Conservation (phyloP, 1,140 invertebrate genomes). For the Drosophila albomicans region DNA sequence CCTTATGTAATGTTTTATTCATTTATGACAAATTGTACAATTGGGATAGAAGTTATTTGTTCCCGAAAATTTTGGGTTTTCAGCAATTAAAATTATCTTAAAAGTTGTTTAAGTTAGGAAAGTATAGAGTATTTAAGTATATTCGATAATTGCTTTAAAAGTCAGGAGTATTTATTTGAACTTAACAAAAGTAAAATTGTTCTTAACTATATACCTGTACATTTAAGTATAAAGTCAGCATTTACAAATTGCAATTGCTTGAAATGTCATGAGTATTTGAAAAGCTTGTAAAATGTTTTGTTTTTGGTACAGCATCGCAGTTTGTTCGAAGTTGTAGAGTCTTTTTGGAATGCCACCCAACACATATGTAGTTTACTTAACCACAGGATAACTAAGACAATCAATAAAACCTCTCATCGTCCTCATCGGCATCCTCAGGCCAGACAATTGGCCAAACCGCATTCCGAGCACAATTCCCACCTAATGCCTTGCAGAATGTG, state of each 20-base stretch:
- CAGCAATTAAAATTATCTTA: no score
- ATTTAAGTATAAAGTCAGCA: no score
- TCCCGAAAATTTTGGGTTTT: no score
- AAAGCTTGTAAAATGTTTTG: conserved; percentile 7
- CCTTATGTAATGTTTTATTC: no score
- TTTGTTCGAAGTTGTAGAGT: conserved; percentile 43
- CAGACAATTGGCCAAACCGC: conserved; percentile 86
- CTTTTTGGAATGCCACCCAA: not conserved
- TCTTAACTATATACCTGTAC: no score
- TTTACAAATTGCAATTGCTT: not conserved
- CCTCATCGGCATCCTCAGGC: conserved; percentile 1
- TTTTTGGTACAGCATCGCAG: conserved; percentile 54
- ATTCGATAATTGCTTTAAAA: no score
- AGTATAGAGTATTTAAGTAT: no score
- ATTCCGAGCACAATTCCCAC: conserved; percentile 84
- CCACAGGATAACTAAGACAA: conserved; percentile 3
- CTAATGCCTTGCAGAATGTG: conserved; percentile 89
- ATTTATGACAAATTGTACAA: no score
- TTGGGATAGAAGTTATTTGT: no score
- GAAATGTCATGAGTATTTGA: conserved; percentile 7
- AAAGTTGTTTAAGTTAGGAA: no score
- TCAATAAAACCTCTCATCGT: conserved; percentile 46
- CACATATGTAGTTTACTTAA: conserved; percentile 24
- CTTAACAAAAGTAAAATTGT: no score
- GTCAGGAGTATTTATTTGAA: no score